These are phyloP conservation scores for Adrianichthys oophorus DNA, from an alignment of 2,797 vertebrate species.

Conservation along the genomic window DNA sequence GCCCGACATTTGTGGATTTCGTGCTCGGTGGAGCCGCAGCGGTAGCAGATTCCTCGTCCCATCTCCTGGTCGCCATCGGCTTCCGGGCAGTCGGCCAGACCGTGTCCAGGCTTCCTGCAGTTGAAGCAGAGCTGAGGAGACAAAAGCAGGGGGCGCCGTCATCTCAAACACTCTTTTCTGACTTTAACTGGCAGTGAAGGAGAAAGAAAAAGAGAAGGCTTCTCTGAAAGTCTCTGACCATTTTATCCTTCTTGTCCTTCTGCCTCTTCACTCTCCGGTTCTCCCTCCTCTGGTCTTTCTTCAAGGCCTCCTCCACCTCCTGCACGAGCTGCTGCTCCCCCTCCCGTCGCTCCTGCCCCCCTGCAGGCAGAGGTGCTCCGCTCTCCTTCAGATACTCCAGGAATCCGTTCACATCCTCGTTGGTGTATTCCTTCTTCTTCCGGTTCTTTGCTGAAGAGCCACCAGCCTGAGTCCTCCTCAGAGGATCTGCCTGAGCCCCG, in stretches of 20 bases:
- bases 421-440: slow-evolving; percentile 82
- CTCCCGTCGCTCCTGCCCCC: background rate
- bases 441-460: slow-evolving; percentile 65
- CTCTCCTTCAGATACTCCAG: slow-evolving; percentile 77
- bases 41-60: slow-evolving; percentile 92
- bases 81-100: slow-evolving; percentile 89
- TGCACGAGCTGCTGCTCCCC: slow-evolving; percentile 49
- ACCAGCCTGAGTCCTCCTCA: slow-evolving; percentile 46
- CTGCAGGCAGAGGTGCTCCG: slow-evolving; percentile 39
- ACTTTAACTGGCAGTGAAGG: no score
- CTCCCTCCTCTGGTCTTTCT: slow-evolving; percentile 86
- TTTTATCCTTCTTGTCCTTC: slow-evolving; percentile 80
- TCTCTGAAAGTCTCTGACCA: slow-evolving; percentile 77
- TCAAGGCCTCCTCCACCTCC: slow-evolving; percentile 74
- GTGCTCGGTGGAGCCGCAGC: slow-evolving; percentile 94
- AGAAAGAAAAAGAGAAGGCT: background rate
- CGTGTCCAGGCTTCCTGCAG: slow-evolving; percentile 93
- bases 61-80: slow-evolving; percentile 86
- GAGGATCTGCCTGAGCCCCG: slow-evolving; percentile 6
- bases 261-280: slow-evolving; percentile 85
- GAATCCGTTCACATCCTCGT: slow-evolving; percentile 90
- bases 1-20: slow-evolving; percentile 88
- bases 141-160: background rate
- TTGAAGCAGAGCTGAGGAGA: slow-evolving; percentile 83
- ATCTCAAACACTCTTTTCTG: background rate